These are phyloP conservation scores for Hoplias malabaricus DNA, from an alignment of 2,113 vertebrate species.

Conservation along the genomic window DNA sequence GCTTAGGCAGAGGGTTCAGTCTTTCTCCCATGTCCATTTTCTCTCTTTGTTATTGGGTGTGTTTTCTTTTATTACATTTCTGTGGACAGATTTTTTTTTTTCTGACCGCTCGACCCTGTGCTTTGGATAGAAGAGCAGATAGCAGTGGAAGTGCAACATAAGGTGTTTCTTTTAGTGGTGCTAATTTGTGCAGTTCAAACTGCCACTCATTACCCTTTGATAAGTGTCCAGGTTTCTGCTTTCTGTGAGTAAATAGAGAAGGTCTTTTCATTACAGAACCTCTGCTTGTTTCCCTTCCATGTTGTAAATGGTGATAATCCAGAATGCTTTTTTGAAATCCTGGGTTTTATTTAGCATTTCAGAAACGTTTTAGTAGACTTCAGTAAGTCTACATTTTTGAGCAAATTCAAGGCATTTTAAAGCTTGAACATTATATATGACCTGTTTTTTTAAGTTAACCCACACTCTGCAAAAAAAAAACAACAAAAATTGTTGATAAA, in stretches of 20 bases:
- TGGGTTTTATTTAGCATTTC: conserved; percentile 17
- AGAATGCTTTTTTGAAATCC: conserved; percentile 25
- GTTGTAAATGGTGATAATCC: conserved; percentile 27
- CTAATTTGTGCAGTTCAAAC: conserved; percentile 60
- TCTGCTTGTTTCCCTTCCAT: conserved; percentile 34
- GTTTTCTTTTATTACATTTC: conserved; percentile 32
- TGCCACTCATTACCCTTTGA: conserved; percentile 61
- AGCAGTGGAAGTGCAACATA: conserved; percentile 49
- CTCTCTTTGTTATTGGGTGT: conserved; percentile 46
- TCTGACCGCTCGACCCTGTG: conserved; percentile 58
- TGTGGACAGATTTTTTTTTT: conserved; percentile 46
- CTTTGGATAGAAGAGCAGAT: conserved; percentile 58
- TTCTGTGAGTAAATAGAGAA: conserved; percentile 34
- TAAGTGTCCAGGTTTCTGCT: conserved; percentile 45
- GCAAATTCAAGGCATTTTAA: neutral
- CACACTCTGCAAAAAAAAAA: no score
- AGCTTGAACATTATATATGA: no score
- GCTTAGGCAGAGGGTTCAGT: conserved; percentile 46
- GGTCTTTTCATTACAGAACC: conserved; percentile 25
- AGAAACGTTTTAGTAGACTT: neutral
- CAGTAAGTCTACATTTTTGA: no score
- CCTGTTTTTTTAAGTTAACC: no score
- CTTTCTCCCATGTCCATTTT: conserved; percentile 53
- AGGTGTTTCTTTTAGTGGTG: conserved; percentile 58
- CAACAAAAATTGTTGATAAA: no score